Evolutionary conservation across 2,888 invertebrate genomes (phyloP), one percentile per base, ranked within the genome.

Genomic region (Plagiodera versicolora): DNA sequence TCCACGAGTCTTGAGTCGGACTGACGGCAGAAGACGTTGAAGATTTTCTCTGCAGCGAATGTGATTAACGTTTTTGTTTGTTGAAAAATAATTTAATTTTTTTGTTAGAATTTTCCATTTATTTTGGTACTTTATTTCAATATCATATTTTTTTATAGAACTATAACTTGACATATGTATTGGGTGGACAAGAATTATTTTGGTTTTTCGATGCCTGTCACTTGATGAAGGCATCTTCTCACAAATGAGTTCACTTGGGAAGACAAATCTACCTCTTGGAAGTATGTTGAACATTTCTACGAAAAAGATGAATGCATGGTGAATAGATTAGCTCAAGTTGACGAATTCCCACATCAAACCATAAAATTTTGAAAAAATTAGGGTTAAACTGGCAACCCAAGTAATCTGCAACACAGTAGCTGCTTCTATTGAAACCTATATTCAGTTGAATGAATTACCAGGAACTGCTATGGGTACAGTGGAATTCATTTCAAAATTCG

Each of bases 351-450:
- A 17, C 9, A 19, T 46, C 2, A 20, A 46, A 46, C 46, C 46
- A 19, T 14, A 18, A 18, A 18, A 46, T 11, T 46, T 18, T 46
- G 46, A 46, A 8, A 46, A 18, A 46, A 46, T 28, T n/a, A 39
- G 14, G 11, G 39, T 67, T 10, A 61, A 64, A 57, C 56, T 47
- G 28, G 64, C 67, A 17, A 59, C 56, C 9, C 68, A 67, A 56
- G 56, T 67, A 3, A 67, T 70, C 10, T 68, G 67, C 54, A 17
- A 64, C 60, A 11, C 60, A 14, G 66, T 68, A 19, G 62, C 67
- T 24, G 64, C 59, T 46, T 60, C 48, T 14, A 35, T 68, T 46
- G 24, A 51, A 48, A 57, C 59, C 9, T 61, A 58, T 52, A 55
- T 66, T 6, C 28, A 54, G 8, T 60, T 60, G 16, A 51, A 51